phyloP scores from a whole-genome alignment of 2,113 vertebrate species.

The Azemiops feae region DNA sequence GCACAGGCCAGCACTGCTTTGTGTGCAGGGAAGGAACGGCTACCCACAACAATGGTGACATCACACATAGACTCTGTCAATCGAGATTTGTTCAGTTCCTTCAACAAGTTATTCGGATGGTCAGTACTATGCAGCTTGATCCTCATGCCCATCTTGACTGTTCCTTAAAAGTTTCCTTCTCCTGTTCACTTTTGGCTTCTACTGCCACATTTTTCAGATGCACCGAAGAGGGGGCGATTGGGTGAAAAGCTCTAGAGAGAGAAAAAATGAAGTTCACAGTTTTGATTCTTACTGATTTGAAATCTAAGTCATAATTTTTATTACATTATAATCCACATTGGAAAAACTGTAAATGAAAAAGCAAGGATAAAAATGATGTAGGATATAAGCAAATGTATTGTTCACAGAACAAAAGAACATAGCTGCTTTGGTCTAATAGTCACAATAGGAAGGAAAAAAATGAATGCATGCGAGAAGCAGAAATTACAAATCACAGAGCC shows the following conservation, averaged over 20 bases:
- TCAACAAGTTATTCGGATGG: constrained; percentile 87
- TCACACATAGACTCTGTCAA: constrained; percentile 89
- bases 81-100: constrained; percentile 91
- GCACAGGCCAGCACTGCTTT: constrained; percentile 89
- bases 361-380: background rate
- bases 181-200: constrained; percentile 36
- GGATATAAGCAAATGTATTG: background rate
- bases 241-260: constrained; percentile 42
- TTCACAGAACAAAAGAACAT: background rate
- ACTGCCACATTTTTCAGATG: constrained; percentile 28
- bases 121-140: constrained; percentile 91
- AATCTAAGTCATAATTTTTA: background rate
- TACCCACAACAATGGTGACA: constrained; percentile 88
- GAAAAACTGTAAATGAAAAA: background rate
- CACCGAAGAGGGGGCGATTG: constrained; percentile 39
- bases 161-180: constrained; percentile 43
- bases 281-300: background rate
- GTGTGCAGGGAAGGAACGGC: constrained; percentile 87
- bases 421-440: accelerated
- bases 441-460: background rate
- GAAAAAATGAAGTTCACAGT: background rate
- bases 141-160: constrained; percentile 89
- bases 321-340: background rate
- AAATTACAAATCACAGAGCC: background rate
- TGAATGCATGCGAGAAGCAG: background rate